Base-by-base conservation (phyloP, 2,888 invertebrate species). In the Eudemis profundana region DNA sequence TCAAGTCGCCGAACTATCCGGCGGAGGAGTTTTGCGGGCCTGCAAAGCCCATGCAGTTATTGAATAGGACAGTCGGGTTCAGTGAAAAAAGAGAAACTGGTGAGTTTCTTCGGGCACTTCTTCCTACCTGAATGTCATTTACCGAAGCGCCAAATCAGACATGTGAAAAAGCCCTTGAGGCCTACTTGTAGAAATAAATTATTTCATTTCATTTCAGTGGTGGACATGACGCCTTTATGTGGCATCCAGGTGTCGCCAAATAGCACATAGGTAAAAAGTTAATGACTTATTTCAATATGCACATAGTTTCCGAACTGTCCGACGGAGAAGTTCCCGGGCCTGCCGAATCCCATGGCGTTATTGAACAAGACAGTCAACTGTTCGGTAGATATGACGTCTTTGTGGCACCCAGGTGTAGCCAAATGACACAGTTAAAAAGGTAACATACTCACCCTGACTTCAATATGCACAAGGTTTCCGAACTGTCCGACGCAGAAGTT, bases 381-480 rank as follows among this genome's bases (percentile, higher is more conserved):
- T 77, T 96, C 96, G 75, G 96, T 93, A 0, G 95, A 94, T n/a
- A 98, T 95, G 17, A 98, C 94, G 1, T 95, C 94, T 78, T 95
- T 94, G 78, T 95, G n/a, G n/a, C n/a, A n/a, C n/a, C n/a, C n/a
- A n/a, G n/a, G n/a, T n/a, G n/a, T n/a, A n/a, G n/a, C n/a, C n/a
- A n/a, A n/a, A n/a, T n/a, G n/a, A n/a, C n/a, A n/a, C n/a, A n/a
- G n/a, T n/a, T n/a, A n/a, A n/a, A n/a, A 94, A 0, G 95, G 88
- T 5, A 1, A 5, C 8, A 33, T 5, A 36, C 80, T 77, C 29
- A 95, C 96, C 93, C 96, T 95, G 4, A 96, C 83, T 73, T 93
- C 93, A 12, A 97, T 84, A 63, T 93, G 89, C 0, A 94, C 93
- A 49, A 94, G 5, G 2, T 19, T 19, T 4, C 95, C 95, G 77